Evolutionary conservation across 1,140 invertebrate genomes (phyloP), one percentile per base, ranked within the genome.

Genomic region (Hyles vespertilio): DNA sequence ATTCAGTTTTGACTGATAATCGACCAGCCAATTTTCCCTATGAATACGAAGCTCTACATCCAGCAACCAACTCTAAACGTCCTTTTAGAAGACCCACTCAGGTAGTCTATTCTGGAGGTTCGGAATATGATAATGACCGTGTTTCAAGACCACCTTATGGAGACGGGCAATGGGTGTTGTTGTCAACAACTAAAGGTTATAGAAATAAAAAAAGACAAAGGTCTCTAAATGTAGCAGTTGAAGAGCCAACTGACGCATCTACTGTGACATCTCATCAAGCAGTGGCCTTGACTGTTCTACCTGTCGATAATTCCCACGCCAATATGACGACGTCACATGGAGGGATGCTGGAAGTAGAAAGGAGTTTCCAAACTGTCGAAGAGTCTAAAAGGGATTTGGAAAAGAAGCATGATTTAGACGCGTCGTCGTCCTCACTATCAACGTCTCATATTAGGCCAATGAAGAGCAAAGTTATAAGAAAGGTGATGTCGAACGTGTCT

Each of bases 141-240:
- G 54, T 84, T 10, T 87, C 87, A 3, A 90, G 94, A 72, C 93
- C 93, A 2, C 87, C 89, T 0, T 90, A 90, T 61, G 92, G 93
- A 2, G 92, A 95, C 58, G 94, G 94, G 0, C 92, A 94, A 58
- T 95, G 94, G 94, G 91, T 95, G 2, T 82, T 95, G 0, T 74
- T 95, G 5, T 95, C 94, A 0, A 94, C 93, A 2, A 95, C 94
- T 7, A 93, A 94, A 80, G 94, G 94, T 7, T 95, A 94, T 84
- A 65, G 89, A 61, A 91, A 82, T 56, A 88, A 68, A 69, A 91
- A 85, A 62, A 81, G 84, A 8, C 87, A 90, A 74, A 63, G 88
- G 59, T 90, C 86, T 6, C 53, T 92, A 7, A 86, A 72, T 52
- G 76, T 67, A 9, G 68, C 61, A 12, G 65, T 63, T 32, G 68